Percentiles rank a stretch among this genome's conserved stretches.
Evolutionary conservation across 2,113 vertebrate genomes (phyloP).

Genomic region (Oncorhynchus nerka): DNA sequence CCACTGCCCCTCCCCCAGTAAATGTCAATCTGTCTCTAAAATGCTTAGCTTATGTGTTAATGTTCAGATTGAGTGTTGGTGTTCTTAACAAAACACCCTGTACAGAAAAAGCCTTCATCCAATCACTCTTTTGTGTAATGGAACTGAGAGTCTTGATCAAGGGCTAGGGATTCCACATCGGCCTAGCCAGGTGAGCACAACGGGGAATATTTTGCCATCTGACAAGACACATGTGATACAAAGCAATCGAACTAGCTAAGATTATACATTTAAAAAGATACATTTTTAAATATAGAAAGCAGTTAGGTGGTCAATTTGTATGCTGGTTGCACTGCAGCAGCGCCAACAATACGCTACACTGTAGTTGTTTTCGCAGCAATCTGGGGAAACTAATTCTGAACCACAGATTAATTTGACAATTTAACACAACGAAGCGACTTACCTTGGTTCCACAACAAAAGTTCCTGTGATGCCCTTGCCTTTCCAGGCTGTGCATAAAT

Average conservation of each 20-base stretch:
- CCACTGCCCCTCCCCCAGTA: too few relatives aligned
- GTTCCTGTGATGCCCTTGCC: neutral
- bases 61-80: too few relatives aligned
- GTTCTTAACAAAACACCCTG: too few relatives aligned
- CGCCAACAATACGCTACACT: neutral
- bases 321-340: slow-evolving; percentile 19
- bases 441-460: slow-evolving; percentile 52
- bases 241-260: neutral
- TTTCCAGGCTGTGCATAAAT: too few relatives aligned
- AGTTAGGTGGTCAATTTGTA: neutral
- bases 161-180: neutral
- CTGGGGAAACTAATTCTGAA: neutral
- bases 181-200: neutral
- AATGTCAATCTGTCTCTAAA: too few relatives aligned
- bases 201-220: neutral
- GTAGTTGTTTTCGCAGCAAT: neutral
- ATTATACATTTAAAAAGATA: neutral
- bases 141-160: too few relatives aligned
- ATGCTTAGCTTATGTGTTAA: too few relatives aligned
- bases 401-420: neutral
- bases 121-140: too few relatives aligned
- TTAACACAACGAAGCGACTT: slow-evolving; percentile 22
- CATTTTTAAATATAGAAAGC: neutral
- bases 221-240: neutral
- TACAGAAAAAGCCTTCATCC: too few relatives aligned